Percentiles rank a stretch among this genome's conserved stretches.
phyloP scores from a whole-genome alignment of 2,888 invertebrate species.

The Orthosia gothica region DNA sequence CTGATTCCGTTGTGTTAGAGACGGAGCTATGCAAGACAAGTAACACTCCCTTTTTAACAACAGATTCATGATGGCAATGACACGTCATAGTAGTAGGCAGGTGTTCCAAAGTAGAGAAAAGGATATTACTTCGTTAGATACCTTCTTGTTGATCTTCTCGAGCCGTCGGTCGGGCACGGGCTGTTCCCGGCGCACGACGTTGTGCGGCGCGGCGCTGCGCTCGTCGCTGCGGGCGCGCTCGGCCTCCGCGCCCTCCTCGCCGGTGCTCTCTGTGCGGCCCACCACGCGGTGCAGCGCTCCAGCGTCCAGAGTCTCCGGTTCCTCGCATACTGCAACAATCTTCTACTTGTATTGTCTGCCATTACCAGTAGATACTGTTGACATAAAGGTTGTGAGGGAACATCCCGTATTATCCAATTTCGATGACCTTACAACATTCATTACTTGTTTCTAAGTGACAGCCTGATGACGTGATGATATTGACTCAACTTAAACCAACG shows the following conservation, averaged over 20 bases:
- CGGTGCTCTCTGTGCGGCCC: constrained; percentile 67
- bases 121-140: constrained; percentile 64
- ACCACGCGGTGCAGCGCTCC: constrained; percentile 76
- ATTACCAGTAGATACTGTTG: constrained; percentile 22
- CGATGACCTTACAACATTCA: not conserved
- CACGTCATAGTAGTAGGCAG: too few relatives aligned
- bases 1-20: too few relatives aligned
- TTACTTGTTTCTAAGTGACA: not conserved
- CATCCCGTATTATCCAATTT: not conserved
- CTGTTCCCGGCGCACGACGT: constrained; percentile 78
- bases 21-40: too few relatives aligned
- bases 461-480: not conserved
- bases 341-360: constrained; percentile 33
- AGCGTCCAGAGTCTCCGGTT: constrained; percentile 82
- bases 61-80: too few relatives aligned
- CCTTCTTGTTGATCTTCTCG: constrained; percentile 91
- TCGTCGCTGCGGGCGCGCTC: constrained; percentile 84
- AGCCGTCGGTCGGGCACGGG: constrained; percentile 84
- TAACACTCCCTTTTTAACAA: too few relatives aligned
- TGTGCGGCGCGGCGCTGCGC: constrained; percentile 80
- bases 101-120: constrained; percentile 24
- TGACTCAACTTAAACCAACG: not conserved
- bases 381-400: constrained; percentile 7
- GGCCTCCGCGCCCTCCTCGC: constrained; percentile 68
- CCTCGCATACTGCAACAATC: constrained; percentile 79